A percentile compares a stretch with the other conserved stretches of the same genome.
These are phyloP conservation scores for Sebastes nivosus DNA, from an alignment of 2,797 vertebrate species.

Conservation along the genomic window DNA sequence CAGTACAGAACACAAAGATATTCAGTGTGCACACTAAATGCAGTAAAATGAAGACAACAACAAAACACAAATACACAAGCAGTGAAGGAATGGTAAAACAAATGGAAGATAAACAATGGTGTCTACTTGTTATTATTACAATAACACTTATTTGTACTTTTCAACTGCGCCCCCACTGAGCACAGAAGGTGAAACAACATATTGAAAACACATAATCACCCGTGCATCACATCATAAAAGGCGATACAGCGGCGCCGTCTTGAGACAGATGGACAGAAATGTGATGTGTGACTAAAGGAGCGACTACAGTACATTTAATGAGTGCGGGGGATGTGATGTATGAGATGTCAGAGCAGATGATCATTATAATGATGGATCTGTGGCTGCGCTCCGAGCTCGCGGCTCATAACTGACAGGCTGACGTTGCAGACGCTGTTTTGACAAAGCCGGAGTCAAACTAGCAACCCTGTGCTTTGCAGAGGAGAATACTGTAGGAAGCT, in stretches of 20 bases:
- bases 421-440: neutral
- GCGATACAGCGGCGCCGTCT: slow-evolving; percentile 13
- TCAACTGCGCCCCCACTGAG: neutral
- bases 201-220: slow-evolving; percentile 23
- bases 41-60: neutral
- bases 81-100: neutral
- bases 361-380: slow-evolving; percentile 62
- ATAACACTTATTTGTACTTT: slow-evolving; percentile 4
- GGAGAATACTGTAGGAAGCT: neutral
- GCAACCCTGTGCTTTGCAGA: slow-evolving; percentile 29
- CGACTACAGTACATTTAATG: slow-evolving; percentile 64
- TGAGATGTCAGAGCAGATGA: slow-evolving; percentile 66
- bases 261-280: slow-evolving; percentile 55
- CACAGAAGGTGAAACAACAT: slow-evolving; percentile 24
- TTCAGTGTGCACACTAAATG: neutral
- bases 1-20: neutral
- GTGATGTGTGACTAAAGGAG: slow-evolving; percentile 60
- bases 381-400: slow-evolving; percentile 4
- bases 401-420: slow-evolving; percentile 21
- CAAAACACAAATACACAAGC: neutral
- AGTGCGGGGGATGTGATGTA: slow-evolving; percentile 63
- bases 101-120: neutral
- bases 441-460: slow-evolving; percentile 39
- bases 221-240: slow-evolving; percentile 32
- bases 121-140: neutral